A percentile compares a stretch with the other conserved stretches of the same genome.
phyloP scores from a whole-genome alignment of 2,113 vertebrate genomes.

The Dunckerocampus dactyliophorus region DNA sequence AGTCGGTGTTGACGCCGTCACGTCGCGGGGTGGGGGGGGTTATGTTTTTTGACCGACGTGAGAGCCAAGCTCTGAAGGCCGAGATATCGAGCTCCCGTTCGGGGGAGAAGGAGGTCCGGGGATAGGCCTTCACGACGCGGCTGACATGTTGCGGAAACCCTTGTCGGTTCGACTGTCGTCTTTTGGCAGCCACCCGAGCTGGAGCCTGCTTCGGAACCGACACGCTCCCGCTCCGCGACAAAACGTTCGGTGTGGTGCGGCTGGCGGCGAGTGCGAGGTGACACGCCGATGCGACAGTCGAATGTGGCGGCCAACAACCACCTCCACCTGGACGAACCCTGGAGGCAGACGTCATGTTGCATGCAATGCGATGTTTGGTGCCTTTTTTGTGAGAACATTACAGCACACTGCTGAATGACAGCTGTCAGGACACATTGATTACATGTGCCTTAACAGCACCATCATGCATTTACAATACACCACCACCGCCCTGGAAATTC shows the following conservation, averaged over 20 bases:
- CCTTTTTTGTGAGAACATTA: not conserved
- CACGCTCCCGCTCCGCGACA: not conserved
- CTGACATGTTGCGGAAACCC: conserved; percentile 9
- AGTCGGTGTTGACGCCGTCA: not conserved
- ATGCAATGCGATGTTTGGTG: not conserved
- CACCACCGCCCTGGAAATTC: too few species aligned
- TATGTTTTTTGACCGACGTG: not conserved
- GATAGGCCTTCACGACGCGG: not conserved
- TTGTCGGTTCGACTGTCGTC: not conserved
- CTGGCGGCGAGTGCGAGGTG: too few species aligned
- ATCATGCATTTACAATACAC: not conserved
- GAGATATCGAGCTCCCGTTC: not conserved
- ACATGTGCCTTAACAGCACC: not conserved
- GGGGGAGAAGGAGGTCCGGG: not conserved
- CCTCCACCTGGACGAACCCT: not conserved
- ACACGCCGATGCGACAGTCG: not conserved
- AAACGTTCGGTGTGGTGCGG: not conserved
- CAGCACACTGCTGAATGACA: not conserved
- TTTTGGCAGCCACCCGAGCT: not conserved
- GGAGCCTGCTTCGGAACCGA: not conserved
- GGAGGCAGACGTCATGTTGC: not conserved
- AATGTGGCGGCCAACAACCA: not conserved
- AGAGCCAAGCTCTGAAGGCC: not conserved
- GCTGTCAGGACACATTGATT: not conserved
- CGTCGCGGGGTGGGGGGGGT: not conserved